phyloP scores from a whole-genome alignment of 2,797 vertebrate species.

The Apogon hyalosoma region DNA sequence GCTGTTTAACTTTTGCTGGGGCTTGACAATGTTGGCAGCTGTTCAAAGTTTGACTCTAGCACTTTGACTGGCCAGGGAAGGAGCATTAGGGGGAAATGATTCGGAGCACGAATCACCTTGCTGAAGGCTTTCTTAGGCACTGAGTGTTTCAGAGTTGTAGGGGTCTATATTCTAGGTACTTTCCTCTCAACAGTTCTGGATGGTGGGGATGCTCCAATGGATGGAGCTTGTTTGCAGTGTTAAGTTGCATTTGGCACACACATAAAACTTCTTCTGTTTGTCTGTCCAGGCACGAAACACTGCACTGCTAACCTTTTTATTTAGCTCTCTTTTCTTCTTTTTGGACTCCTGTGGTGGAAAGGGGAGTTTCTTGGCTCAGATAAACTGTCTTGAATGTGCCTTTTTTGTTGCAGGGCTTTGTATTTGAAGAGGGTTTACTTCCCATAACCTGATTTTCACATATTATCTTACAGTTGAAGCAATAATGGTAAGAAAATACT shows the following conservation, averaged over 20 bases:
- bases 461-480: conserved; percentile 49
- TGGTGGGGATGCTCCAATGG: conserved; percentile 75
- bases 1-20: conserved; percentile 69
- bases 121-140: conserved; percentile 48
- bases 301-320: conserved; percentile 77
- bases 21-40: conserved; percentile 73
- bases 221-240: conserved; percentile 79
- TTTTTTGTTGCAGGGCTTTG: conserved; percentile 66
- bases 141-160: conserved; percentile 30
- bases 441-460: conserved; percentile 64
- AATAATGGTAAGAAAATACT: conserved; percentile 27
- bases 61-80: conserved; percentile 16
- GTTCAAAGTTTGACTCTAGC: conserved; percentile 67
- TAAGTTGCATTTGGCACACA: conserved; percentile 82
- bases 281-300: conserved; percentile 81
- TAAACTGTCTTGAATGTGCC: conserved; percentile 60
- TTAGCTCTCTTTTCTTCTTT: conserved; percentile 65
- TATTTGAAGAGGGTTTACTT: conserved; percentile 75
- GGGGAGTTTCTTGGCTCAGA: conserved; percentile 70
- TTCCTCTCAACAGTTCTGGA: conserved; percentile 55
- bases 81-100: conserved; percentile 52
- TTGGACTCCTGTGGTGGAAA: conserved; percentile 68
- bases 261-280: conserved; percentile 81
- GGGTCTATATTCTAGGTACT: conserved; percentile 51
- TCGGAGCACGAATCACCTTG: conserved; percentile 59